Evolutionary conservation across 1,140 invertebrate species (phyloP).

Genomic region (Drepana arcuata): DNA sequence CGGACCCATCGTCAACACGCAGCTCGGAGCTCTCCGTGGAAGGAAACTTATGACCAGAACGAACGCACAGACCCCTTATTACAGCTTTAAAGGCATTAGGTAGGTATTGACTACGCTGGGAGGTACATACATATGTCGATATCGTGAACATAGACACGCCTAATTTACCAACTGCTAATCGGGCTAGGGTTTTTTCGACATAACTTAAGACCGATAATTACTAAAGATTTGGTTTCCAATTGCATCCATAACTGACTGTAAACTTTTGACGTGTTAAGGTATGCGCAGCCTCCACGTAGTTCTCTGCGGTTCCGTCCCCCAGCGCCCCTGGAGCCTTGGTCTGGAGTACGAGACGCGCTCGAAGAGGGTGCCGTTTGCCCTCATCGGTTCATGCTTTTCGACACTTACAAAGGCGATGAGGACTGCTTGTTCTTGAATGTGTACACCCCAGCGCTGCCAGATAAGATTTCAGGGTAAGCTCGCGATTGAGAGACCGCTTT

Average conservation of each 20-base stretch:
- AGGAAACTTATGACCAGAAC: constrained; percentile 69
- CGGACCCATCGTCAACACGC: constrained; percentile 58
- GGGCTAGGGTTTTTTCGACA: too few species aligned
- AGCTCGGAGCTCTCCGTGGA: constrained; percentile 68
- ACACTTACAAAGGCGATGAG: constrained; percentile 73
- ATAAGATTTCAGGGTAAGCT: constrained; percentile 58
- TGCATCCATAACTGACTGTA: too few species aligned
- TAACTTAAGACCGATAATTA: too few species aligned
- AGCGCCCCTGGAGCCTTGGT: constrained; percentile 74
- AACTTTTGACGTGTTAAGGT: too few species aligned
- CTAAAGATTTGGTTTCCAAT: too few species aligned
- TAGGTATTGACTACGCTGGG: too few species aligned
- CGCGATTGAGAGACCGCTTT: too few species aligned
- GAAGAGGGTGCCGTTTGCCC: constrained; percentile 73
- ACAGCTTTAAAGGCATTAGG: constrained; percentile 74
- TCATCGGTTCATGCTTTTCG: constrained; percentile 74
- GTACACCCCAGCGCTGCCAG: constrained; percentile 71
- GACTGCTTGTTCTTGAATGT: constrained; percentile 74
- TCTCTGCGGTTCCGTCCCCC: constrained; percentile 72
- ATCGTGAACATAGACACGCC: too few species aligned
- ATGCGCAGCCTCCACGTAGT: constrained; percentile 60
- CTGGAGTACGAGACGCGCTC: constrained; percentile 73
- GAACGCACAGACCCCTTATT: constrained; percentile 65
- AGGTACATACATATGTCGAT: too few species aligned
- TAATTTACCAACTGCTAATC: too few species aligned